phyloP scores from a whole-genome alignment of 1,140 invertebrate species.

The Littorina saxatilis region DNA sequence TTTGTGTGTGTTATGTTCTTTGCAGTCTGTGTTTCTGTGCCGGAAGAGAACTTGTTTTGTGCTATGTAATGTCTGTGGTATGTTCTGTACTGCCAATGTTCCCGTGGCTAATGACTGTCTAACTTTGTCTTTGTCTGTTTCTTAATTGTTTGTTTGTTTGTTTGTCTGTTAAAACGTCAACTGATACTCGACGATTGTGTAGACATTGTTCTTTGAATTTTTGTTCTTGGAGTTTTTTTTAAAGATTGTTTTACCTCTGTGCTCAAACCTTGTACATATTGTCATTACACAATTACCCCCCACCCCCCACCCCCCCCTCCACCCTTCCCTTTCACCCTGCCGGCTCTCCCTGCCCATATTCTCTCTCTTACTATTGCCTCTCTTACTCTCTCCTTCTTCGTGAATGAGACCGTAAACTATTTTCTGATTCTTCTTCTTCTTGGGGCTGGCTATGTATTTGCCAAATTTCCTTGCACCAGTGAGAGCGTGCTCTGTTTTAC shows the following conservation, averaged over 20 bases:
- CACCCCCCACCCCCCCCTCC: background rate
- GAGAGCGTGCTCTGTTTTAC: no score
- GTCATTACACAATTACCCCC: background rate
- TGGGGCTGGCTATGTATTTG: no score
- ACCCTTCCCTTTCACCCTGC: background rate
- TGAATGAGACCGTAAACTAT: no score
- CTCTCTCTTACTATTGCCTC: slow-evolving; percentile 10
- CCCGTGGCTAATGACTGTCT: no score
- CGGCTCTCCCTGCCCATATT: background rate
- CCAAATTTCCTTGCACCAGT: no score
- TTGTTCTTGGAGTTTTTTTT: background rate
- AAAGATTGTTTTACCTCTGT: background rate
- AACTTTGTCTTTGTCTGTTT: slow-evolving; percentile 27
- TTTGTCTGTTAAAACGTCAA: background rate
- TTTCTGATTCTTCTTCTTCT: no score
- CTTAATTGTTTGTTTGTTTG: slow-evolving; percentile 3
- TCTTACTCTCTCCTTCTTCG: background rate
- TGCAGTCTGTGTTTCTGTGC: background rate
- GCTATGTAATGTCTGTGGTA: slow-evolving; percentile 32
- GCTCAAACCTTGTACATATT: background rate
- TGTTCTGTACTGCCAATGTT: no score
- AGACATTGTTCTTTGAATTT: background rate
- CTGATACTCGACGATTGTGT: background rate
- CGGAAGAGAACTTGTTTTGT: slow-evolving; percentile 32
- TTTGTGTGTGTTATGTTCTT: slow-evolving; percentile 6